Base-by-base conservation (phyloP, 2,888 invertebrate species). In the Caenorhabditis sp. region DNA sequence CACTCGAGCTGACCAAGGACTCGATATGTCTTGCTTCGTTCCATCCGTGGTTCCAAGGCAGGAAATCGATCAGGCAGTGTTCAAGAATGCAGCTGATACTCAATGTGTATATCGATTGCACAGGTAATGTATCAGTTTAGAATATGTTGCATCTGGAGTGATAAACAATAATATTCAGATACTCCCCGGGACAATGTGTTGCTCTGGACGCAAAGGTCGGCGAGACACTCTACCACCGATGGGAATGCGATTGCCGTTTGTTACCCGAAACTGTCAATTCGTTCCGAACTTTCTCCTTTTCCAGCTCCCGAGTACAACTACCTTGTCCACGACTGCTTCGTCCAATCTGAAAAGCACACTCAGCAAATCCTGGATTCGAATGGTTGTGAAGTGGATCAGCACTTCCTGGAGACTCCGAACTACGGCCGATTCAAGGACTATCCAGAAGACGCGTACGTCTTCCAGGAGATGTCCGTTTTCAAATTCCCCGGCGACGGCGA, bases 131-230 rank as follows among this genome's bases (percentile, higher is more conserved):
- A n/a, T n/a, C n/a, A n/a, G n/a, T n/a, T n/a, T n/a, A n/a, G n/a
- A n/a, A n/a, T n/a, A n/a, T n/a, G n/a, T n/a, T n/a, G n/a, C n/a
- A n/a, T n/a, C n/a, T n/a, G n/a, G n/a, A n/a, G 2, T 3, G 11
- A 24, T 13, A 20, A 1, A n/a, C 22, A 22, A 1, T 40, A 2
- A 22, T 65, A 18, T n/a, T n/a, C 67, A 84, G 86, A 74, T 88
- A 85, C 67, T 74, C 79, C 15, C 89, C 89, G 1, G 84, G 84
- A 28, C 87, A 89, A 53, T 91, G 91, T 68, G 88, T 88, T n/a
- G 90, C 90, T 1, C 65, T 91, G 53, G 90, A 91, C 58, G 90
- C 90, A 6, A 87, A 87, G 64, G 89, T 91, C 50, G 91, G 91
- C 32, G 90, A 90, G 70, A 89, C 85, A 58, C 74, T 91, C 62